Conservation (phyloP, 2,113 vertebrate genomes). For the Gopherus evgoodei region DNA sequence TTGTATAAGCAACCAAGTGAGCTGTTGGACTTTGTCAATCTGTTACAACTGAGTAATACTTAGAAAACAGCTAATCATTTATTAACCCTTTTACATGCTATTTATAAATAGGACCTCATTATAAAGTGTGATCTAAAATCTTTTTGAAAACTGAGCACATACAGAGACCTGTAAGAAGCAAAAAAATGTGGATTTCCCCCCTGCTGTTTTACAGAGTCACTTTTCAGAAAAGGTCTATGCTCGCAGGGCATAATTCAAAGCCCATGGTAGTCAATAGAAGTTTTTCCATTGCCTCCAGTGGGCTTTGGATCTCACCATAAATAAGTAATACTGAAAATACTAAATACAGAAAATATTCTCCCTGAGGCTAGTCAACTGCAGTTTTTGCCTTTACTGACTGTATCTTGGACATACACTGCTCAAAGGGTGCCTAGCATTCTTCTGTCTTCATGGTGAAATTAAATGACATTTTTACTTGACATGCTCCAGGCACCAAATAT, state of each 20-base stretch:
- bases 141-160: neutral
- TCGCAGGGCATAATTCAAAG: neutral
- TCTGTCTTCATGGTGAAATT: neutral
- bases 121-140: neutral
- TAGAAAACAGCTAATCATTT: neutral
- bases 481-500: neutral
- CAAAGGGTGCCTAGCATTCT: neutral
- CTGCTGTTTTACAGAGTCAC: neutral
- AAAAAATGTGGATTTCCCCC: neutral
- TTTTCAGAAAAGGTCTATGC: neutral
- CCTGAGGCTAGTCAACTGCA: neutral
- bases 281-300: neutral
- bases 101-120: neutral
- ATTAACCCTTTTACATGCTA: neutral
- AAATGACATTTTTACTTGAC: neutral
- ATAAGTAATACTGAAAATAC: neutral
- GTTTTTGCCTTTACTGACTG: neutral
- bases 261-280: neutral
- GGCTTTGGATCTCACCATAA: neutral
- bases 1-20: neutral
- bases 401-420: neutral
- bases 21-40: neutral
- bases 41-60: neutral
- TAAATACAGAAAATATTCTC: neutral
- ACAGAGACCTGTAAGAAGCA: neutral